Evolutionary conservation across 2,797 vertebrate genomes (phyloP).

Genomic region (Rallus crepitans): DNA sequence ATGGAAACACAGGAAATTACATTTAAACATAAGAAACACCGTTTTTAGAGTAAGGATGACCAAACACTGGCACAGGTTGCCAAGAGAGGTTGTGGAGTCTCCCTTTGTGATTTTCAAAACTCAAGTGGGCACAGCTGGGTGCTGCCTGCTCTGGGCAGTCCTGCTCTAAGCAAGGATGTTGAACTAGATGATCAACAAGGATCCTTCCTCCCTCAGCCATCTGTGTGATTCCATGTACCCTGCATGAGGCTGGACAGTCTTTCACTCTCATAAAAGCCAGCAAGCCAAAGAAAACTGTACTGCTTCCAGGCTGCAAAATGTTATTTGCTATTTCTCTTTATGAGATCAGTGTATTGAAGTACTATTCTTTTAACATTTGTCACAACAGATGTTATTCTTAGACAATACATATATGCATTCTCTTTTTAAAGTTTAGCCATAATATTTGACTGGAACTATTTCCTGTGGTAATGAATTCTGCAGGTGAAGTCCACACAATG

Average conservation of each 20-base stretch:
- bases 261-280: background rate
- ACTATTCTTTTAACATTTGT: background rate
- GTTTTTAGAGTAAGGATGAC: background rate
- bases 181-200: background rate
- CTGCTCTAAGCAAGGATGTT: background rate
- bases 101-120: background rate
- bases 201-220: background rate
- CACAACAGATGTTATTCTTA: background rate
- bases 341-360: background rate
- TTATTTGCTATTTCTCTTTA: background rate
- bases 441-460: conserved; percentile 16
- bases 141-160: background rate
- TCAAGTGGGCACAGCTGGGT: background rate
- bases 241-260: background rate
- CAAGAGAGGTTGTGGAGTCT: background rate
- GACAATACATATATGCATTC: background rate
- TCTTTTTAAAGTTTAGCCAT: conserved; percentile 9
- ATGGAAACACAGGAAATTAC: background rate
- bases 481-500: background rate
- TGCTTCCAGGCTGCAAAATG: background rate
- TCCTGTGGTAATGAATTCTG: background rate
- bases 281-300: background rate
- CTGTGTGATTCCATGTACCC: background rate
- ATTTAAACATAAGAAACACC: background rate
- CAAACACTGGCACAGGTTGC: background rate